Conservation (phyloP, 2,888 invertebrate genomes). For the Trisateles emortualis region DNA sequence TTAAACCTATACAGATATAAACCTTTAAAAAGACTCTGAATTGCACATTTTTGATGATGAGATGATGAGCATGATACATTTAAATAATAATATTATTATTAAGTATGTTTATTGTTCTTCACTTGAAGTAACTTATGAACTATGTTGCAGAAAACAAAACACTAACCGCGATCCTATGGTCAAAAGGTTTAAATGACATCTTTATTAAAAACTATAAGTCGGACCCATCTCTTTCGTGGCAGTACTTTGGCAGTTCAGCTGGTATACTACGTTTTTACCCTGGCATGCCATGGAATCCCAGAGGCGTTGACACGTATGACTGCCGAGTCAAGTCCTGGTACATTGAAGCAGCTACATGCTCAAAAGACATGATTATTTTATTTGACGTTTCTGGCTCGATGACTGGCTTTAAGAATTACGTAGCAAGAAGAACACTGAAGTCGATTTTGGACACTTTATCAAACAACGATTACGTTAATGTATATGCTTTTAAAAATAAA, state of each 20-base stretch:
- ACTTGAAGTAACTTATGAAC: not conserved
- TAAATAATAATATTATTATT: too few species aligned
- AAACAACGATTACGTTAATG: slow-evolving; percentile 99
- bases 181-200: slow-evolving; percentile 93
- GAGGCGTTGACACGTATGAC: slow-evolving; percentile 92
- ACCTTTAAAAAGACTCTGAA: too few species aligned
- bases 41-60: too few species aligned
- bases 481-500: slow-evolving; percentile 92
- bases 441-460: slow-evolving; percentile 97
- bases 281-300: slow-evolving; percentile 89
- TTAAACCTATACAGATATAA: too few species aligned
- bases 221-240: slow-evolving; percentile 97
- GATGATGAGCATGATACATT: too few species aligned
- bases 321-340: slow-evolving; percentile 98
- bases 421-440: slow-evolving; percentile 94
- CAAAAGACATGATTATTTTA: slow-evolving; percentile 98
- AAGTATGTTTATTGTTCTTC: too few species aligned
- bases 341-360: slow-evolving; percentile 98
- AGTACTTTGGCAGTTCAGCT: slow-evolving; percentile 98
- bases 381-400: slow-evolving; percentile 99
- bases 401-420: slow-evolving; percentile 93
- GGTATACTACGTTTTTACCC: slow-evolving; percentile 98
- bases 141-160: slow-evolving; percentile 71
- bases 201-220: slow-evolving; percentile 95
- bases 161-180: slow-evolving; percentile 92